These are phyloP conservation scores for Microcebus jonahi DNA, from an alignment of 2,113 vertebrate genomes.

Conservation along the genomic window DNA sequence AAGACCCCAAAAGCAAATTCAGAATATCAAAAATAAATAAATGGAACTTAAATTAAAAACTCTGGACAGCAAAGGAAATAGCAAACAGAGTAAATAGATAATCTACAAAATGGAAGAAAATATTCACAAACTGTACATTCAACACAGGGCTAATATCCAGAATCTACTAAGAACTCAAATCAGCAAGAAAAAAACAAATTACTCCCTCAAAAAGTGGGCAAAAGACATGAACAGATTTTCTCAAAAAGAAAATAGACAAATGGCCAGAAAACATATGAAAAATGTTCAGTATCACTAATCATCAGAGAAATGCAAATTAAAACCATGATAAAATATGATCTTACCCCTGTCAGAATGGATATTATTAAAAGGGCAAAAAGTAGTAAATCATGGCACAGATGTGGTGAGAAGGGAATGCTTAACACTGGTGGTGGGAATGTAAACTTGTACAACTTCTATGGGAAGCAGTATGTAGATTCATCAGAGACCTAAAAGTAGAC, in stretches of 20 bases:
- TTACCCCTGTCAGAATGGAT: not conserved
- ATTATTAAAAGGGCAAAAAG: not conserved
- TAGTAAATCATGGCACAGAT: not conserved
- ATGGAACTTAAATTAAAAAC: not conserved
- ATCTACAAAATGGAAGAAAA: not conserved
- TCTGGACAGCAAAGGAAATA: not conserved
- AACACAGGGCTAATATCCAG: not conserved
- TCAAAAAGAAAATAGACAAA: not conserved
- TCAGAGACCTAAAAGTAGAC: not conserved
- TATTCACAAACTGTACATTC: not conserved
- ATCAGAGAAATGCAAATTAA: not conserved
- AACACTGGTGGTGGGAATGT: not conserved
- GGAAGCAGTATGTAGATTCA: not conserved
- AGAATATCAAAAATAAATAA: not conserved
- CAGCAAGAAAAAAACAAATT: not conserved
- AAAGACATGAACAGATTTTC: not conserved
- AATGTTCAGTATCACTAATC: not conserved
- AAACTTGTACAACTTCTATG: not conserved
- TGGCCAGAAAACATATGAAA: not conserved
- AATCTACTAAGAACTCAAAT: not conserved
- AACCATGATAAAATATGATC: not conserved
- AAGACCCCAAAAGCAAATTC: not conserved
- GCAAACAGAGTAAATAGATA: not conserved
- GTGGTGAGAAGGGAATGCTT: not conserved
- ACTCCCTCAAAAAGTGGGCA: not conserved